These are phyloP conservation scores for Macrobrachium nipponense DNA, from an alignment of 1,140 invertebrate species.

Conservation along the genomic window DNA sequence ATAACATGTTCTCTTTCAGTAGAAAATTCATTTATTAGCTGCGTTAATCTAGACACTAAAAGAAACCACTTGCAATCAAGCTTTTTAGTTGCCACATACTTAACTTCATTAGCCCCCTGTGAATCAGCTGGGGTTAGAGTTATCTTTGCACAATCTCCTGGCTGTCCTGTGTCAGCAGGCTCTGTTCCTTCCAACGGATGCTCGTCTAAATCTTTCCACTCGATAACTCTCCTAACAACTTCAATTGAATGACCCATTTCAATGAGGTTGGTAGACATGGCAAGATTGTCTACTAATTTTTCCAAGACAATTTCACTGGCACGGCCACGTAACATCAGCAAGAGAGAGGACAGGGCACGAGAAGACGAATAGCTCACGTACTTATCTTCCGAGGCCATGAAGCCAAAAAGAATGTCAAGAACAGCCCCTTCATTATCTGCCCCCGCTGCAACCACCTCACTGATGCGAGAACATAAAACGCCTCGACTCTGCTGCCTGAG, in stretches of 20 bases:
- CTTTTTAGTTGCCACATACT: slow-evolving; percentile 85
- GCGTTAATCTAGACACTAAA: slow-evolving; percentile 75
- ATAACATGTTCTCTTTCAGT: slow-evolving; percentile 75
- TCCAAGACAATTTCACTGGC: slow-evolving; percentile 83
- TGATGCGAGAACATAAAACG: slow-evolving; percentile 81
- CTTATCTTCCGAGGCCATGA: slow-evolving; percentile 82
- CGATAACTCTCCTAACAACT: slow-evolving; percentile 85
- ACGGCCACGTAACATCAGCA: slow-evolving; percentile 84
- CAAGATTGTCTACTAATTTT: slow-evolving; percentile 72
- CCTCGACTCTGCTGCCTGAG: slow-evolving; percentile 85
- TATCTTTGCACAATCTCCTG: slow-evolving; percentile 51
- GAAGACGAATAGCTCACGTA: slow-evolving; percentile 84
- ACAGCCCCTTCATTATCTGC: slow-evolving; percentile 84
- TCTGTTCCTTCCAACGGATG: slow-evolving; percentile 81
- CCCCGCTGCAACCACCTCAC: slow-evolving; percentile 82
- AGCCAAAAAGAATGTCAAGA: slow-evolving; percentile 83
- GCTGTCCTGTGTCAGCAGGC: slow-evolving; percentile 66
- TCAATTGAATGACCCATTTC: slow-evolving; percentile 84
- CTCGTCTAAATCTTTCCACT: slow-evolving; percentile 86
- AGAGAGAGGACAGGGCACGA: slow-evolving; percentile 83
- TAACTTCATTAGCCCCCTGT: slow-evolving; percentile 70
- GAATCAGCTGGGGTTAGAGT: slow-evolving; percentile 56
- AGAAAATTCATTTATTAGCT: slow-evolving; percentile 73
- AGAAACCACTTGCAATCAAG: slow-evolving; percentile 85
- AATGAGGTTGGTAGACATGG: slow-evolving; percentile 66